Conservation (phyloP, 2,888 invertebrate species). For the Globia sparganii region DNA sequence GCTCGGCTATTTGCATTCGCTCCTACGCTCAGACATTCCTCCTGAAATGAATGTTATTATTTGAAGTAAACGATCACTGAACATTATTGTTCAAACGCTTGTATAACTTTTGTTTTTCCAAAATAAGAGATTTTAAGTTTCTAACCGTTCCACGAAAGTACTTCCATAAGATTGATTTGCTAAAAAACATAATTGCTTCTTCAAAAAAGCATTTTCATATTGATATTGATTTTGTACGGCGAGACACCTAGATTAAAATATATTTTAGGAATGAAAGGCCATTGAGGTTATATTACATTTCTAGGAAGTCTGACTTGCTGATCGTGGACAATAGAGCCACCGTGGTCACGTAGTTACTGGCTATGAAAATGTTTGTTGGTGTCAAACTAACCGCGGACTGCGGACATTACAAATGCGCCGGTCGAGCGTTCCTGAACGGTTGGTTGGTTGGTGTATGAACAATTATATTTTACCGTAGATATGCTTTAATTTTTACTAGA, state of each 20-base stretch:
- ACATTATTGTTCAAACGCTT: slow-evolving; percentile 9
- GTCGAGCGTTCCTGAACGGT: slow-evolving; percentile 60
- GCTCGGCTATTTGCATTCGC: slow-evolving; percentile 51
- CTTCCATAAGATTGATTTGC: slow-evolving; percentile 16
- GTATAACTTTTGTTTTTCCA: slow-evolving; percentile 1
- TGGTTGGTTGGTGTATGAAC: slow-evolving; percentile 65
- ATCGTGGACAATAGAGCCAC: slow-evolving; percentile 51
- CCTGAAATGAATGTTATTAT: slow-evolving; percentile 24
- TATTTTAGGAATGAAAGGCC: slow-evolving; percentile 52
- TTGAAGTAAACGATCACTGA: slow-evolving; percentile 9
- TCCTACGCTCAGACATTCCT: slow-evolving; percentile 32
- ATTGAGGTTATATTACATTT: slow-evolving; percentile 54
- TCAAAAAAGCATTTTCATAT: slow-evolving; percentile 42
- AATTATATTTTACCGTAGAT: slow-evolving; percentile 66
- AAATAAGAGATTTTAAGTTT: slow-evolving; percentile 17
- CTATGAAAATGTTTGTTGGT: slow-evolving; percentile 46
- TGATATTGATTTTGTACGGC: slow-evolving; percentile 44
- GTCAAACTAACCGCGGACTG: slow-evolving; percentile 49
- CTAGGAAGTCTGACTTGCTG: slow-evolving; percentile 53
- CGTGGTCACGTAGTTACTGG: slow-evolving; percentile 49
- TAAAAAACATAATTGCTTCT: slow-evolving; percentile 53
- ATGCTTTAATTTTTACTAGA: slow-evolving; percentile 58
- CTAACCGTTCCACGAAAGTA: slow-evolving; percentile 12
- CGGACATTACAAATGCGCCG: slow-evolving; percentile 51
- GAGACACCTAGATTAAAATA: slow-evolving; percentile 38